A percentile compares a stretch with the other conserved stretches of the same genome.
These are phyloP conservation scores for Pterostichus madidus DNA, from an alignment of 2,888 invertebrate species.

Conservation along the genomic window DNA sequence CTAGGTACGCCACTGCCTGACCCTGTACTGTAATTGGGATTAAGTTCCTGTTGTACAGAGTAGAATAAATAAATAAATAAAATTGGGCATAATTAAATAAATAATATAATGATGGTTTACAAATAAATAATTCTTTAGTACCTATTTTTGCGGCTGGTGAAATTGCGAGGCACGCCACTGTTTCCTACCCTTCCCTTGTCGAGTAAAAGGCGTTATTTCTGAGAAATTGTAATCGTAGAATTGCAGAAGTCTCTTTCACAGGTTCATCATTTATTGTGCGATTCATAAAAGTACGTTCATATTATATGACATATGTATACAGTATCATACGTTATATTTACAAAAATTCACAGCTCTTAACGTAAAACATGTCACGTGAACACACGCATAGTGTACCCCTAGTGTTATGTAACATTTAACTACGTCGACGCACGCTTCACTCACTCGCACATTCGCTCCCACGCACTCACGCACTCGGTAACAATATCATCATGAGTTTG, in stretches of 20 bases:
- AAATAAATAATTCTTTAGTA: no score
- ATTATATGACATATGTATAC: slow-evolving; percentile 60
- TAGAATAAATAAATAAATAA: no score
- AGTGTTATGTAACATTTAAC: slow-evolving; percentile 55
- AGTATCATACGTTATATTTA: slow-evolving; percentile 73
- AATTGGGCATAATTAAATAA: no score
- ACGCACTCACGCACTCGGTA: slow-evolving; percentile 21
- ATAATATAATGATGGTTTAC: no score
- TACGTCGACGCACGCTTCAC: slow-evolving; percentile 16
- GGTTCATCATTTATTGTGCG: slow-evolving; percentile 59
- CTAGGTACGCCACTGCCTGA: no score
- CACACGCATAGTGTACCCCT: slow-evolving; percentile 41
- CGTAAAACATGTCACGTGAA: slow-evolving; percentile 70
- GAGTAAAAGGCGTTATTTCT: no score
- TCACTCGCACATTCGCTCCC: slow-evolving; percentile 3
- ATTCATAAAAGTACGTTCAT: slow-evolving; percentile 60
- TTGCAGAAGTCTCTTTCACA: neutral
- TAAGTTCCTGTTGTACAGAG: no score
- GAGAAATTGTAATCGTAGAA: no score
- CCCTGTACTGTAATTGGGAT: no score
- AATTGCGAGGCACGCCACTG: no score
- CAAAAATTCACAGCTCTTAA: slow-evolving; percentile 77
- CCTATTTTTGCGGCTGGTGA: no score
- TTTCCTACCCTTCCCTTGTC: no score
- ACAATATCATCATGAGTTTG: slow-evolving; percentile 31